These are phyloP conservation scores for Nymphalis polychloros DNA, from an alignment of 2,888 invertebrate species.

Conservation along the genomic window DNA sequence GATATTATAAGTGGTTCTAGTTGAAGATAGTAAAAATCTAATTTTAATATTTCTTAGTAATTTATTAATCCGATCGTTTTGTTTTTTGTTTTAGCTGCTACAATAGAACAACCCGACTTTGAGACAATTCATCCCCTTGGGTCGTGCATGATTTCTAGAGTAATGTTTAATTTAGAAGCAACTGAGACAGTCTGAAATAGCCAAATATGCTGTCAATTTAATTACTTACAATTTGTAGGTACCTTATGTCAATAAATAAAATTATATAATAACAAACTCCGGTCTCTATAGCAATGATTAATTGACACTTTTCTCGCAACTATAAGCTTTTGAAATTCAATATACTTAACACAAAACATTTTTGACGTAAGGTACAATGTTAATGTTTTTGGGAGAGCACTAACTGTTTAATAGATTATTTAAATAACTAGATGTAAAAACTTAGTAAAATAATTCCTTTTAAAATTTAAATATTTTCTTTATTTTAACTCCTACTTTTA, in stretches of 20 bases:
- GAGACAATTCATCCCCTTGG: slow-evolving; percentile 70
- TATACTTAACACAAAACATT: background rate
- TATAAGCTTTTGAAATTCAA: background rate
- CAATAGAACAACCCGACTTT: slow-evolving; percentile 90
- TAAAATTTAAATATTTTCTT: slow-evolving; percentile 27
- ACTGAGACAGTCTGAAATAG: slow-evolving; percentile 53
- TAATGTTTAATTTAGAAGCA: slow-evolving; percentile 49
- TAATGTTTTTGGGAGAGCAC: slow-evolving; percentile 23
- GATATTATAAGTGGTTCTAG: background rate
- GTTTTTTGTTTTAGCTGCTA: slow-evolving; percentile 86
- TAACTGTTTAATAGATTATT: slow-evolving; percentile 40
- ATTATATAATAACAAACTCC: background rate
- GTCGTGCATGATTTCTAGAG: slow-evolving; percentile 64
- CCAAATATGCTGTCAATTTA: slow-evolving; percentile 44
- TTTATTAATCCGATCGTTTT: slow-evolving; percentile 11
- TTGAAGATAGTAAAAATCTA: background rate
- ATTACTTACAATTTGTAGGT: slow-evolving; percentile 39
- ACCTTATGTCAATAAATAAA: slow-evolving; percentile 36
- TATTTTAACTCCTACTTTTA: slow-evolving; percentile 37
- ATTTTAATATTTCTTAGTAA: slow-evolving; percentile 23
- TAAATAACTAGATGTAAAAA: slow-evolving; percentile 39
- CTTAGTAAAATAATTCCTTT: slow-evolving; percentile 38
- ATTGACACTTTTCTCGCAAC: background rate
- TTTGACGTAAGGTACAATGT: slow-evolving; percentile 48
- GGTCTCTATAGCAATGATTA: background rate